phyloP scores from a whole-genome alignment of 2,888 invertebrate genomes.

The Kryphioiulus occultus region DNA sequence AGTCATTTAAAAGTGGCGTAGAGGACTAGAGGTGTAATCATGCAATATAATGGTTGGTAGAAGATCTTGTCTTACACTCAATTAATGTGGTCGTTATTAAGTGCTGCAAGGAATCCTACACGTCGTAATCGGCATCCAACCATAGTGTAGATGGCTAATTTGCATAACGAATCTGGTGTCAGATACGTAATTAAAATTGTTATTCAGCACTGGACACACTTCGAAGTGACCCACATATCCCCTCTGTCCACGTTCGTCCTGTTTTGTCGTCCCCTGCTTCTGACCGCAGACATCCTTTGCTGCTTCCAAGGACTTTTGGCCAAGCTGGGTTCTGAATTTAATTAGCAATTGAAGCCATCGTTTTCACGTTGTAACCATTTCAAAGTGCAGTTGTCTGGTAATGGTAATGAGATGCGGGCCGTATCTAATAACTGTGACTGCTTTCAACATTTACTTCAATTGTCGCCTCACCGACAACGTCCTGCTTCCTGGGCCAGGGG shows the following conservation, averaged over 20 bases:
- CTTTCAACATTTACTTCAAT: not conserved
- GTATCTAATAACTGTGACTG: not conserved
- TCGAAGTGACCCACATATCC: not conserved
- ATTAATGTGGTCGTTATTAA: too few species aligned
- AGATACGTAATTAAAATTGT: too few species aligned
- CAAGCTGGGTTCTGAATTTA: not conserved
- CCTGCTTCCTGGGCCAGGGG: not conserved
- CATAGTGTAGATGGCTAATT: too few species aligned
- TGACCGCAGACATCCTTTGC: not conserved
- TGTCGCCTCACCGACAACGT: not conserved
- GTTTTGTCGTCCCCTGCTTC: not conserved
- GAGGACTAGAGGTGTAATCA: not conserved
- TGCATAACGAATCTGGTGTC: too few species aligned
- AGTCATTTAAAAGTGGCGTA: not conserved
- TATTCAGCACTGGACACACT: too few species aligned
- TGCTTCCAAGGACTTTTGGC: not conserved
- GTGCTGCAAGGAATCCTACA: too few species aligned
- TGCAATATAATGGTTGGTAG: not conserved
- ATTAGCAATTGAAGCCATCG: not conserved
- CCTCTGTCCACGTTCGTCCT: not conserved
- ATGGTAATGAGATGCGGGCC: slow-evolving; percentile 13
- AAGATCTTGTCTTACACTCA: not conserved
- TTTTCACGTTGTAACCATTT: not conserved
- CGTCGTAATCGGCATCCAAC: too few species aligned
- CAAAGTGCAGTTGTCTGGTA: not conserved